phyloP scores from a whole-genome alignment of 2,797 vertebrate species.

The Amazonetta brasiliensis region DNA sequence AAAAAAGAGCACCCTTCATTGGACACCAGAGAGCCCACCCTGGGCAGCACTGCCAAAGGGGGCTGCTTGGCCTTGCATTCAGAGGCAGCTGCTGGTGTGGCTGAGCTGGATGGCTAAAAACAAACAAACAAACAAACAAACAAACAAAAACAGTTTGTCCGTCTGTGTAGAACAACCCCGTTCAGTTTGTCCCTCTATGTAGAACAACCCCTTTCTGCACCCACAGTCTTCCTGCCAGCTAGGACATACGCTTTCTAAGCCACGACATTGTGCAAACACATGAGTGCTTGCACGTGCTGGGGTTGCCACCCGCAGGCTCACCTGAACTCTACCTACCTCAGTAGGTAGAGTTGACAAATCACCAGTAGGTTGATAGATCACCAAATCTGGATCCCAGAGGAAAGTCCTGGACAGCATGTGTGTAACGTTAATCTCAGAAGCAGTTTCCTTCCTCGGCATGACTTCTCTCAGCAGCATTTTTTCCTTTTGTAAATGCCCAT shows the following conservation, averaged over 20 bases:
- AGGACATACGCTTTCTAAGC: fast-evolving
- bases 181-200: not conserved
- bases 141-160: not conserved
- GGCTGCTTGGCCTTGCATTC: not conserved
- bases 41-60: not conserved
- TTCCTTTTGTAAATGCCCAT: not conserved
- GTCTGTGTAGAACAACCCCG: not conserved
- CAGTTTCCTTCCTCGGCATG: not conserved
- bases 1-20: not conserved
- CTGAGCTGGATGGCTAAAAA: not conserved
- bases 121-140: not conserved
- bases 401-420: fast-evolving
- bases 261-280: not conserved
- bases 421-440: not conserved
- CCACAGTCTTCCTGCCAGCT: not conserved
- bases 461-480: not conserved
- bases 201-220: not conserved
- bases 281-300: fast-evolving
- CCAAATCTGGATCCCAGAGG: not conserved
- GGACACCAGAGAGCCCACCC: not conserved
- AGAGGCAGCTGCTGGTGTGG: not conserved
- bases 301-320: not conserved
- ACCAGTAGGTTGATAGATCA: not conserved
- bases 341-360: too few species aligned
- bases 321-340: not conserved